Conservation (phyloP, 2,888 invertebrate genomes). For the Tiliacea aurago region DNA sequence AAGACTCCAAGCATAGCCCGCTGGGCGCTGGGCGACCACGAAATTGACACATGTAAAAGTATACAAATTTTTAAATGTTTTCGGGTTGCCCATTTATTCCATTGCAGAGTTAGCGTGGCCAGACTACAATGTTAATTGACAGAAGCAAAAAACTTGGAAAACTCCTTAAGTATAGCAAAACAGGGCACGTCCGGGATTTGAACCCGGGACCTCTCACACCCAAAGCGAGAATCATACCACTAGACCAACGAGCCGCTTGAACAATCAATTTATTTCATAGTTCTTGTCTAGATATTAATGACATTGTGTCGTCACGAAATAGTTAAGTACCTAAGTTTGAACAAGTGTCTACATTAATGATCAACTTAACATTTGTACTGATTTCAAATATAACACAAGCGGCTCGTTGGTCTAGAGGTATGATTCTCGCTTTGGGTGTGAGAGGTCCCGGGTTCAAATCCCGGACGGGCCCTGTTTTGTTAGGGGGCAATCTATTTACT, state of each 20-base stretch:
- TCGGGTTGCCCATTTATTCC: too few species aligned
- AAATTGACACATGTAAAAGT: too few species aligned
- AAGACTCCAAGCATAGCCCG: too few species aligned
- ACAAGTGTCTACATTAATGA: slow-evolving; percentile 16
- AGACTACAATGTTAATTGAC: too few species aligned
- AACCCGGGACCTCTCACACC: slow-evolving; percentile 23
- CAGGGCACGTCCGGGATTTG: slow-evolving; percentile 7
- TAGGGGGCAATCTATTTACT: slow-evolving; percentile 75
- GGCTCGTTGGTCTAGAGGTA: slow-evolving; percentile 90
- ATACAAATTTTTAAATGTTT: too few species aligned
- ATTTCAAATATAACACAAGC: slow-evolving; percentile 12
- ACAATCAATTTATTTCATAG: not conserved
- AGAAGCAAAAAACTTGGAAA: too few species aligned
- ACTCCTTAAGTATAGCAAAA: not conserved
- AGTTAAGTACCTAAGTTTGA: slow-evolving; percentile 14
- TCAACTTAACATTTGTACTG: not conserved
- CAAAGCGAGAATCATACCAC: slow-evolving; percentile 37
- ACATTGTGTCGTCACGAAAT: slow-evolving; percentile 4
- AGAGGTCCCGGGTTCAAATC: slow-evolving; percentile 90
- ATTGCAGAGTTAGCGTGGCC: too few species aligned
- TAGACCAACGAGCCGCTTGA: slow-evolving; percentile 30
- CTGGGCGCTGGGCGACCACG: too few species aligned
- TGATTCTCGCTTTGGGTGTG: slow-evolving; percentile 90
- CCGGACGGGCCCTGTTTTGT: slow-evolving; percentile 84
- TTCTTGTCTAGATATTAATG: not conserved